Base-by-base conservation (phyloP, 2,888 invertebrate genomes). In the Drosophila peninsularis region DNA sequence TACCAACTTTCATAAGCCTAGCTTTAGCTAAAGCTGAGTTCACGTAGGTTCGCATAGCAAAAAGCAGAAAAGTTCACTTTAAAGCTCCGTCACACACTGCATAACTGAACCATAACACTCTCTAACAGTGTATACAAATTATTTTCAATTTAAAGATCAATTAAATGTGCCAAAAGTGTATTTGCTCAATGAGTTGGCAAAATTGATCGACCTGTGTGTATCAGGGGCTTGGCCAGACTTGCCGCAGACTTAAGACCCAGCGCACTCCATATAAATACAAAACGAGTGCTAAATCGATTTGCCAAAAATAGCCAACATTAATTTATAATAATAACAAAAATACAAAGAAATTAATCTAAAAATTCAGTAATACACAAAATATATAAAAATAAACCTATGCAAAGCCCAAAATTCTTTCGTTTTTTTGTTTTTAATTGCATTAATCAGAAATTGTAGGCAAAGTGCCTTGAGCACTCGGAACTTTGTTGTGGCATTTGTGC, bases 361-460 rank as follows among this genome's bases (percentile, higher is more conserved):
- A 62, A 52, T 62, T 50, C 58, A 57, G 27, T 39, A 61, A 58
- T 57, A 50, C 19, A 17, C 5, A 30, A 54, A 54, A 19, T 41
- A 39, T 45, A 45, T 32, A 49, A 42, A 32, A 56, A 41, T 41
- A 21, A 64, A 30, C 30, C 42, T 47, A 58, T 45, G 64, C 64
- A 39, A 42, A 69, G 70, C 64, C 62, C 66, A 84, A 47, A 47
- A 32, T 47, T 47, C 32, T 13, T 19, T 62, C 71, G 73, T 44
- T 17, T 47, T 30, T 58, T 30, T 30, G 1, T 71, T 41, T 41
- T 88, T 62, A 77, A 88, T 85, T 86, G 89, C 78, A 83, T 78
- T 78, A 78, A 81, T 86, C 83, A 88, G 67, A 68, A 80, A 80
- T 62, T 66, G 71, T 75, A 54, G 53, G 30, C 39, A 62, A 67